Conservation (phyloP, 2,113 vertebrate species). For the Clarias batrachus region DNA sequence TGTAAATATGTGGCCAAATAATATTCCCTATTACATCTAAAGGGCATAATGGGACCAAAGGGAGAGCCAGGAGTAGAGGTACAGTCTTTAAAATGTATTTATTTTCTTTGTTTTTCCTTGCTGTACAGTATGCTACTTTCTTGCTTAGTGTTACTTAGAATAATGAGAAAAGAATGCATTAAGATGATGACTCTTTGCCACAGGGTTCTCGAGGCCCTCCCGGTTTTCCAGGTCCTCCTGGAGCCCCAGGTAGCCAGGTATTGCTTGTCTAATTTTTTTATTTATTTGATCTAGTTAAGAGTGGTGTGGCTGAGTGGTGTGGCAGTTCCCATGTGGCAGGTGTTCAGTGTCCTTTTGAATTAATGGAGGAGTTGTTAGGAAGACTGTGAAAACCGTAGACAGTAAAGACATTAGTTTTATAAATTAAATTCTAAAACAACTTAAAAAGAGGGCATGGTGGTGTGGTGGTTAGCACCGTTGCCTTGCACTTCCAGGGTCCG, state of each 20-base stretch:
- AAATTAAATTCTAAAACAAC: too few species aligned
- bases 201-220: constrained; percentile 84
- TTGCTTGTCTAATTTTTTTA: neutral
- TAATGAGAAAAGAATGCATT: neutral
- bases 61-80: constrained; percentile 89
- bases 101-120: neutral
- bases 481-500: too few species aligned
- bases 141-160: neutral
- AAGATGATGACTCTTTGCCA: neutral
- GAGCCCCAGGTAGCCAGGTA: constrained; percentile 80
- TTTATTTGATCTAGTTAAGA: too few species aligned
- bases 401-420: too few species aligned
- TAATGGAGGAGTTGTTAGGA: too few species aligned
- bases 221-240: constrained; percentile 82
- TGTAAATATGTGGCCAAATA: constrained; percentile 59
- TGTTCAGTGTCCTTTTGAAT: too few species aligned
- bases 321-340: too few species aligned
- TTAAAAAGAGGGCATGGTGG: too few species aligned
- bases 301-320: too few species aligned
- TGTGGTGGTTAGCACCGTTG: too few species aligned
- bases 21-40: constrained; percentile 56
- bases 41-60: constrained; percentile 83
- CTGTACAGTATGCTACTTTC: neutral
- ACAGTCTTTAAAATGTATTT: constrained; percentile 34
- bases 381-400: too few species aligned